Conservation (phyloP, 2,113 vertebrate species). For the Bettongia penicillata region DNA sequence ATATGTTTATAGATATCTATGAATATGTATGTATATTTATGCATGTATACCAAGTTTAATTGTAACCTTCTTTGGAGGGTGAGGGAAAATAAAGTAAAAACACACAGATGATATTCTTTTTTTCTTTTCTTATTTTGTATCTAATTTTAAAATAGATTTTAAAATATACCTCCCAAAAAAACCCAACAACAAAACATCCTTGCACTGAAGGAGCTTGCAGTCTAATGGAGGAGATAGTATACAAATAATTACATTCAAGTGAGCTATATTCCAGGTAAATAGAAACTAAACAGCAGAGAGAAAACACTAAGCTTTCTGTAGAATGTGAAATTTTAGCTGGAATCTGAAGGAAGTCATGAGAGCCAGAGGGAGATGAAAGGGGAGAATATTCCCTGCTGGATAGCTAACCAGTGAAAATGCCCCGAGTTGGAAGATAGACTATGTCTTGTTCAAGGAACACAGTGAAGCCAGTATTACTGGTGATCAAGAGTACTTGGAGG, state of each 20-base stretch:
- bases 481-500: not conserved
- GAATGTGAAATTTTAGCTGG: not conserved
- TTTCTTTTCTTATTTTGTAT: too few species aligned
- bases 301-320: not conserved
- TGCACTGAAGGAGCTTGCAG: not conserved
- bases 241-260: not conserved
- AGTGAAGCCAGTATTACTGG: not conserved
- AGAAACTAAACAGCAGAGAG: not conserved
- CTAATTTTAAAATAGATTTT: too few species aligned
- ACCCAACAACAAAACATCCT: too few species aligned
- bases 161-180: too few species aligned
- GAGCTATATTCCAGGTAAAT: not conserved
- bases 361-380: too few species aligned
- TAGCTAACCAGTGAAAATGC: not conserved
- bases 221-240: not conserved
- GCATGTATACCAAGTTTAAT: too few species aligned
- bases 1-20: too few species aligned
- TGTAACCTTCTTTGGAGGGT: too few species aligned
- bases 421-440: not conserved
- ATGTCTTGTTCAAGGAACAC: not conserved
- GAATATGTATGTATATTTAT: too few species aligned
- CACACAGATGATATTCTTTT: too few species aligned
- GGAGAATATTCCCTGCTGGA: not conserved
- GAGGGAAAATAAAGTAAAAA: too few species aligned
- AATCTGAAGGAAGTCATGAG: not conserved